Conservation (phyloP, 2,888 invertebrate genomes). For the Endotricha flammealis region DNA sequence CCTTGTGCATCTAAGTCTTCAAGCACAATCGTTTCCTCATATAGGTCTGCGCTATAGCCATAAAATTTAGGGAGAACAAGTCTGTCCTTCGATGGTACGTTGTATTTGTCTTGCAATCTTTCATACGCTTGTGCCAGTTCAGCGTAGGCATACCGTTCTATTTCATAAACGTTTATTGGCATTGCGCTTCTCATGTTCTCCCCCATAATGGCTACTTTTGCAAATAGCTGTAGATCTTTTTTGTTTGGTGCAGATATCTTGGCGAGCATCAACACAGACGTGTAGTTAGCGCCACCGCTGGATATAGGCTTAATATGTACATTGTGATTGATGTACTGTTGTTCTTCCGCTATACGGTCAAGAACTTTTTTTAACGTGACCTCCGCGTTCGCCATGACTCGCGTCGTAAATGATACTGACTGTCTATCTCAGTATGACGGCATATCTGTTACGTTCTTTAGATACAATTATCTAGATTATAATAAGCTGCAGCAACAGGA, state of each 20-base stretch:
- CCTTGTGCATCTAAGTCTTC: conserved; percentile 39
- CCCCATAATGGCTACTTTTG: neutral
- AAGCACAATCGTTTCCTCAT: conserved; percentile 45
- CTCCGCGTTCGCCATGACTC: too few species aligned
- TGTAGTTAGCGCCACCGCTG: conserved; percentile 42
- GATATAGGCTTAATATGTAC: conserved; percentile 17
- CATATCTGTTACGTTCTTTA: too few species aligned
- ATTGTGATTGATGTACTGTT: conserved; percentile 14
- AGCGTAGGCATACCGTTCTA: conserved; percentile 40
- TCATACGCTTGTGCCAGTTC: conserved; percentile 33
- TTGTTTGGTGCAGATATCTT: conserved; percentile 17
- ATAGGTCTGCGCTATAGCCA: conserved; percentile 27
- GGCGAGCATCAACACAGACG: conserved; percentile 31
- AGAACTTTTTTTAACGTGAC: too few species aligned
- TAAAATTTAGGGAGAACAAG: conserved; percentile 39
- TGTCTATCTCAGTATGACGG: too few species aligned
- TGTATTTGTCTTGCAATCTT: conserved; percentile 31
- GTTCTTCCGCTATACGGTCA: too few species aligned
- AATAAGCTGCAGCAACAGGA: too few species aligned
- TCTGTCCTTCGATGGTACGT: conserved; percentile 31
- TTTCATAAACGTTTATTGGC: conserved; percentile 27
- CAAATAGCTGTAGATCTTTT: neutral
- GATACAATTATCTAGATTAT: too few species aligned
- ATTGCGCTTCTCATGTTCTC: conserved; percentile 30
- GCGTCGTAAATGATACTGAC: conserved; percentile 1